phyloP scores from a whole-genome alignment of 2,888 invertebrate species.

The Hypena proboscidalis region DNA sequence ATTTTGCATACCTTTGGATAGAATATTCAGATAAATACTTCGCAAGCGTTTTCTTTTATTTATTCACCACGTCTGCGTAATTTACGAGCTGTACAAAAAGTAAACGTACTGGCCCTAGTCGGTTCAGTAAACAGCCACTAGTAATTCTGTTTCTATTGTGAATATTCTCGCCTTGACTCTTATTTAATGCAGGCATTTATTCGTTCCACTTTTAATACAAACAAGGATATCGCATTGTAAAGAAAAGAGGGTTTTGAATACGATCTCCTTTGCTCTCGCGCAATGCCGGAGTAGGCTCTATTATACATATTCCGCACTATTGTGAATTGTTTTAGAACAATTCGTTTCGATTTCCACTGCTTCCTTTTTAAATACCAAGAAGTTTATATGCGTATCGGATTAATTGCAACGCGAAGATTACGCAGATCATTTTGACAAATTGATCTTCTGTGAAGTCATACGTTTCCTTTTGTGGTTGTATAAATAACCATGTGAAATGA shows the following conservation, averaged over 20 bases:
- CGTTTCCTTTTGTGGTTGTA: conserved; percentile 39
- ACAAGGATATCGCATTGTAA: conserved; percentile 56
- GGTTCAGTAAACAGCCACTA: background rate
- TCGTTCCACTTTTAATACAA: conserved; percentile 56
- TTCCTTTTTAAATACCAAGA: conserved; percentile 28
- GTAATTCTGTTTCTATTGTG: conserved; percentile 30
- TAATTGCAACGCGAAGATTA: conserved; percentile 32
- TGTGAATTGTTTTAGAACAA: conserved; percentile 61
- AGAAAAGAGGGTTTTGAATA: conserved; percentile 49
- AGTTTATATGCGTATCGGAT: conserved; percentile 36
- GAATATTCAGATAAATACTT: no score
- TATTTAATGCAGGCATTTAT: conserved; percentile 51
- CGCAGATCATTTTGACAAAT: conserved; percentile 47
- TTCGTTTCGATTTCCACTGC: conserved; percentile 51
- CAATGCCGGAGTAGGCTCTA: conserved; percentile 52
- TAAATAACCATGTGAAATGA: conserved; percentile 54
- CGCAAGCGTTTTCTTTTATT: background rate
- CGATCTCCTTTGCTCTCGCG: conserved; percentile 38
- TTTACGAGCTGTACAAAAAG: no score
- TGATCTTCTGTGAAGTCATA: conserved; percentile 46
- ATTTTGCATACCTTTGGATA: background rate
- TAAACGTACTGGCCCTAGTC: background rate
- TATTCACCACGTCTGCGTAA: no score
- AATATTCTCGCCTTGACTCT: conserved; percentile 33
- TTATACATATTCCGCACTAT: conserved; percentile 54